These are phyloP conservation scores for Paramormyrops hopkinsi DNA, from an alignment of 2,797 vertebrate species.

Conservation along the genomic window DNA sequence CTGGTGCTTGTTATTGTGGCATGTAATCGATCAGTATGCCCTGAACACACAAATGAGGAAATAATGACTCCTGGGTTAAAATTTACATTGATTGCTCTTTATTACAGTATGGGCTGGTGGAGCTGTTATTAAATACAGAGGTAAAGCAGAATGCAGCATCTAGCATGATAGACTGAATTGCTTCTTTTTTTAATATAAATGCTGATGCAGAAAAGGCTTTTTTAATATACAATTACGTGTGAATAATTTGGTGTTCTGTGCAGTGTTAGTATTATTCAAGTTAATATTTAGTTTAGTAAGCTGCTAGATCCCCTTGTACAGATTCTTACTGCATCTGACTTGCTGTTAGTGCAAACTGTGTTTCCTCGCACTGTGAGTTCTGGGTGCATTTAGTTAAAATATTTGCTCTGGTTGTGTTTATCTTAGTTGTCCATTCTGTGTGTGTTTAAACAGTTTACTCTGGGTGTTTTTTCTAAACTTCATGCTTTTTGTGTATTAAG, in stretches of 20 bases:
- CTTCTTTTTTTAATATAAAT: neutral
- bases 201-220: neutral
- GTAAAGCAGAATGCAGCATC: neutral
- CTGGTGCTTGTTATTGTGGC: neutral
- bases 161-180: neutral
- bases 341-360: neutral
- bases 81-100: neutral
- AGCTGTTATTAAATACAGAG: neutral
- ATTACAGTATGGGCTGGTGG: neutral
- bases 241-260: neutral
- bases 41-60: neutral
- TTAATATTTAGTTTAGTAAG: neutral
- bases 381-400: neutral
- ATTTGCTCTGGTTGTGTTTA: neutral
- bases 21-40: constrained; percentile 4
- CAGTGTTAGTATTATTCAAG: neutral
- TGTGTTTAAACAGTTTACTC: neutral
- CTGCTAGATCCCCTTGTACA: neutral
- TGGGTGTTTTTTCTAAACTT: neutral
- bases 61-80: constrained; percentile 5
- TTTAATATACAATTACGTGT: neutral
- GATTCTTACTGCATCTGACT: neutral
- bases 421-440: neutral
- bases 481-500: neutral
- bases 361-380: neutral